phyloP scores from a whole-genome alignment of 2,888 invertebrate genomes.

The Heliconius sara region DNA sequence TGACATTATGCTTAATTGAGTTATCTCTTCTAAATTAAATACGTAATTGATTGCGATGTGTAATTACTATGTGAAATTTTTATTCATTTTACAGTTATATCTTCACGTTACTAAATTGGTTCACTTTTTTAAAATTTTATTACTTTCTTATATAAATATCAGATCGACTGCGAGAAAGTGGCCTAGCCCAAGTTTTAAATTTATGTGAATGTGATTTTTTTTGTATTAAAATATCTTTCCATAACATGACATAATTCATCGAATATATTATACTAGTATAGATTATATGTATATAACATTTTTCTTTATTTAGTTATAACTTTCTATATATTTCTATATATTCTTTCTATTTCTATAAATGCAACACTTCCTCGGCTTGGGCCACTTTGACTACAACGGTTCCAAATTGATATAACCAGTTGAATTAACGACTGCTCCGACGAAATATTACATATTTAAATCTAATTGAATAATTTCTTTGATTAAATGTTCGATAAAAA shows the following conservation, averaged over 20 bases:
- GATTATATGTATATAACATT: not conserved
- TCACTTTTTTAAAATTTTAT: slow-evolving; percentile 20
- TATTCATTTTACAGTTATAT: slow-evolving; percentile 17
- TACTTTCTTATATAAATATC: slow-evolving; percentile 13
- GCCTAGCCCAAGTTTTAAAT: slow-evolving; percentile 9
- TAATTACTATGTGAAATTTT: slow-evolving; percentile 20
- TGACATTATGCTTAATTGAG: slow-evolving; percentile 23
- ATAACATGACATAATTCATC: not conserved
- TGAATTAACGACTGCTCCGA: not conserved
- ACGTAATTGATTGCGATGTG: slow-evolving; percentile 21
- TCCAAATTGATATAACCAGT: not conserved
- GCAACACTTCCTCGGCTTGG: not conserved
- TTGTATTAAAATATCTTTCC: not conserved
- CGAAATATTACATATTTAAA: slow-evolving; percentile 16
- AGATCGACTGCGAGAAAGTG: not conserved
- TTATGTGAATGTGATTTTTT: not conserved
- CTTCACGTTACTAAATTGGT: slow-evolving; percentile 20
- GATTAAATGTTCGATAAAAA: slow-evolving; percentile 16
- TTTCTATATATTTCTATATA: too few relatives aligned
- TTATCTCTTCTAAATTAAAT: slow-evolving; percentile 25
- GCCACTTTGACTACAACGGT: not conserved
- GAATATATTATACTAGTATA: not conserved
- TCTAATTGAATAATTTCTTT: slow-evolving; percentile 20
- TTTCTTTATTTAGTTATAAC: not conserved
- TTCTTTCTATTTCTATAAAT: not conserved